Conservation (phyloP, 2,797 vertebrate species). For the Halcyon badia region DNA sequence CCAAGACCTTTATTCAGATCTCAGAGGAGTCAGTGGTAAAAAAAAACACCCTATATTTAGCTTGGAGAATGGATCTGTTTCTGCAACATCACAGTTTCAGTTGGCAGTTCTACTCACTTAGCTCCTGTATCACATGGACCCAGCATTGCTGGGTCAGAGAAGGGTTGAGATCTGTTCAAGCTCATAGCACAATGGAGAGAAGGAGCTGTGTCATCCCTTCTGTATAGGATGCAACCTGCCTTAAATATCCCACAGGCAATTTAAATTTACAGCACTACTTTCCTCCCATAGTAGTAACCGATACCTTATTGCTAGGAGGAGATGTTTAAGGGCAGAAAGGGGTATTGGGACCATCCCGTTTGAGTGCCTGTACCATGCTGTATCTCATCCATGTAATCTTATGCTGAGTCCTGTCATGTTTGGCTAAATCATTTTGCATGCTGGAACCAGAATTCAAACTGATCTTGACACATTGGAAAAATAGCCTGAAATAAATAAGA, state of each 20-base stretch:
- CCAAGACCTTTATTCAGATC: background rate
- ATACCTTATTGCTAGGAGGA: background rate
- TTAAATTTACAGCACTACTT: background rate
- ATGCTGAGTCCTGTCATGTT: background rate
- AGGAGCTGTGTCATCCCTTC: background rate
- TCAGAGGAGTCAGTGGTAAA: background rate
- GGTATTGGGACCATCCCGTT: background rate
- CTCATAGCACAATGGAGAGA: background rate
- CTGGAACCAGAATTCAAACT: background rate
- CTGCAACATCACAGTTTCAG: background rate
- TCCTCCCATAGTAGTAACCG: background rate
- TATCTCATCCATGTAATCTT: background rate
- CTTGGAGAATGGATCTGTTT: background rate
- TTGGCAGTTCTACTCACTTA: background rate
- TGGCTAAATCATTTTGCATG: background rate
- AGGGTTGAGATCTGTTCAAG: background rate
- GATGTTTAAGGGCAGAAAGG: background rate
- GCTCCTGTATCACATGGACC: background rate
- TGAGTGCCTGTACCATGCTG: fast-evolving
- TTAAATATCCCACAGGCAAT: background rate
- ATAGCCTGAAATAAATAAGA: background rate
- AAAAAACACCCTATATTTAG: background rate
- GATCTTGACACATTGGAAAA: background rate
- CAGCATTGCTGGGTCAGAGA: fast-evolving
- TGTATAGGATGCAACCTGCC: background rate